Conservation (phyloP, 1,140 invertebrate species). For the Cydia strobilella region DNA sequence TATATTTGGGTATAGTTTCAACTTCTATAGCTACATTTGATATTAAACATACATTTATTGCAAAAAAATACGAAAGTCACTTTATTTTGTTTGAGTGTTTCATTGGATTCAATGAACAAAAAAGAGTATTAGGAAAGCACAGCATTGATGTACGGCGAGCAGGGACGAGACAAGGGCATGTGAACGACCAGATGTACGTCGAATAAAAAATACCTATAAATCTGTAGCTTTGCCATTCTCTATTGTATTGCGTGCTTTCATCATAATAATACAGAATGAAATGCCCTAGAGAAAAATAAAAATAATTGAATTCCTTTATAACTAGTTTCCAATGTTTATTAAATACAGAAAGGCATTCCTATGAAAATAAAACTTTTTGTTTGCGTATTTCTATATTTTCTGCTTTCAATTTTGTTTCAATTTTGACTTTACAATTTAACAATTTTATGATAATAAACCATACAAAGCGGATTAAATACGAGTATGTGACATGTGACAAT, state of each 20-base stretch:
- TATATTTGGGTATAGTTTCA: too few relatives aligned
- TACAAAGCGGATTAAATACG: too few relatives aligned
- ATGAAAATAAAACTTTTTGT: neutral
- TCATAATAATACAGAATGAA: slow-evolving; percentile 20
- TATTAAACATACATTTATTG: neutral
- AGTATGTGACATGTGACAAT: neutral
- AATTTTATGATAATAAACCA: too few relatives aligned
- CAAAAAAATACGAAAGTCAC: neutral
- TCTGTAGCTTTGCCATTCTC: slow-evolving; percentile 25
- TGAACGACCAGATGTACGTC: slow-evolving; percentile 41
- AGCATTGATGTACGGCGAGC: slow-evolving; percentile 23
- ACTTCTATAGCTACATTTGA: neutral
- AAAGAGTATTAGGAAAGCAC: slow-evolving; percentile 14
- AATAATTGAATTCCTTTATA: slow-evolving; percentile 31
- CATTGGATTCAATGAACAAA: slow-evolving; percentile 28
- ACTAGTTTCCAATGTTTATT: slow-evolving; percentile 19
- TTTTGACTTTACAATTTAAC: too few relatives aligned
- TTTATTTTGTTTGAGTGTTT: slow-evolving; percentile 16
- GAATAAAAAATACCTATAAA: slow-evolving; percentile 42
- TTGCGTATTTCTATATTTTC: neutral
- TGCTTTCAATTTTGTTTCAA: neutral
- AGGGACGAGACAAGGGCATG: slow-evolving; percentile 38
- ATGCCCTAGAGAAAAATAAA: slow-evolving; percentile 16
- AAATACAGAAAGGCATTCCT: slow-evolving; percentile 18
- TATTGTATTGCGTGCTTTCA: slow-evolving; percentile 36